These are phyloP conservation scores for Papilio helenus DNA, from an alignment of 1,140 invertebrate genomes.

Conservation along the genomic window DNA sequence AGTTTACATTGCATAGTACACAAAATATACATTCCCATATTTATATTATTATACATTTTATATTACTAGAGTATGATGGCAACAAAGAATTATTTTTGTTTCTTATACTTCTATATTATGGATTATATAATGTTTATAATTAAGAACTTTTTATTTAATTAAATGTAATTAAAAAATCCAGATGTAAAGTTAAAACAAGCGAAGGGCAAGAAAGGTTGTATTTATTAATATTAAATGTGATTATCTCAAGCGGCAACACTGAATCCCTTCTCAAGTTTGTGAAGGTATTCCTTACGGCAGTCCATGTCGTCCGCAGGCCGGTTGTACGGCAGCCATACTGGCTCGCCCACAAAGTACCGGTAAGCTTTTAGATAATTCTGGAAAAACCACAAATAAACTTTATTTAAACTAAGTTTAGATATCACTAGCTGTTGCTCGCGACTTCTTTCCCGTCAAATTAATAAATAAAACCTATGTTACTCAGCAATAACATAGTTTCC, in stretches of 20 bases:
- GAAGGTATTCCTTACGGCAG: conserved; percentile 88
- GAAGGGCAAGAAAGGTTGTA: neutral
- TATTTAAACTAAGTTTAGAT: too few species aligned
- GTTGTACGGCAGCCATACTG: conserved; percentile 95
- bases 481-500: too few species aligned
- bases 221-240: neutral
- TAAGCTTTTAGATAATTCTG: conserved; percentile 95
- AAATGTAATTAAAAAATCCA: too few species aligned
- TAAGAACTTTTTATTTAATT: too few species aligned
- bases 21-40: neutral
- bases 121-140: neutral
- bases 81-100: too few species aligned
- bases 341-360: conserved; percentile 95
- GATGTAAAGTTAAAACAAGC: too few species aligned
- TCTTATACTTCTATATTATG: neutral
- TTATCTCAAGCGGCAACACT: conserved; percentile 49
- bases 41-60: neutral
- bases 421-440: too few species aligned
- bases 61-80: too few species aligned
- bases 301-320: conserved; percentile 94
- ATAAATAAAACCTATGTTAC: too few species aligned
- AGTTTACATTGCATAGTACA: neutral
- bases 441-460: too few species aligned
- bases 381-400: conserved; percentile 56
- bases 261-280: conserved; percentile 85